Base-by-base conservation (phyloP, 2,113 vertebrate species). In the Orientallactaga bullata region DNA sequence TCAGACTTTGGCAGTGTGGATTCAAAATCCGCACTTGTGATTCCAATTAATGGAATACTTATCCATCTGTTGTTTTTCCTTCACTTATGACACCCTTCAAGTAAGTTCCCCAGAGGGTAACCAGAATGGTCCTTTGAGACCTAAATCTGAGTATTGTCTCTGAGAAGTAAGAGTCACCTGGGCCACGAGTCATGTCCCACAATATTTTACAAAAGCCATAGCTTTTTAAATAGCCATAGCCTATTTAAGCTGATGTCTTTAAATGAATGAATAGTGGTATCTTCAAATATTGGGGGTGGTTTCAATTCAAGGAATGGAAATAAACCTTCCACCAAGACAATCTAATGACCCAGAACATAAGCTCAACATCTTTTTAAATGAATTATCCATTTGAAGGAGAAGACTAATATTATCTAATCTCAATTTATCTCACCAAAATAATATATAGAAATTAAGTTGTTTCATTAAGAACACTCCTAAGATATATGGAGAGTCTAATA, bases 401-500 rank as follows among this genome's bases (percentile, higher is more conserved):
- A 85, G 35, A 32, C 8, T 13, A 86, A 51, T 7, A 17, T 1
- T 37, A 85, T 51, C 20, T 81, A 28, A 90, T n/a, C 84, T 79
- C 3, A 89, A 26, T 81, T 74, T 61, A 74, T 74, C 86, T 90
- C 47, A 77, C 16, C 88, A 78, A 90, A 85, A 80, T 30, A 85
- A 7, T 55, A 77, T 23, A 5, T 77, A 17, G 32, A 85, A 61
- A 80, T 90, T 79, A 82, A 55, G 81, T 87, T 85, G 4, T 28
- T 32, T 71, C 10, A 74, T 83, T 63, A 80, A 58, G 0, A 93
- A 0, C 13, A 81, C 39, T 65, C 15, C 28, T 81, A 95, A 78
- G 86, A 87, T 28, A 86, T 1, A 24, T n/a, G 24, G 4, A 87
- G 0, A 63, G 78, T 85, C 20, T 39, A 93, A 81, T 71, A 85